Evolutionary conservation across 2,888 invertebrate genomes (phyloP).

Genomic region (Drosophila mulleri): DNA sequence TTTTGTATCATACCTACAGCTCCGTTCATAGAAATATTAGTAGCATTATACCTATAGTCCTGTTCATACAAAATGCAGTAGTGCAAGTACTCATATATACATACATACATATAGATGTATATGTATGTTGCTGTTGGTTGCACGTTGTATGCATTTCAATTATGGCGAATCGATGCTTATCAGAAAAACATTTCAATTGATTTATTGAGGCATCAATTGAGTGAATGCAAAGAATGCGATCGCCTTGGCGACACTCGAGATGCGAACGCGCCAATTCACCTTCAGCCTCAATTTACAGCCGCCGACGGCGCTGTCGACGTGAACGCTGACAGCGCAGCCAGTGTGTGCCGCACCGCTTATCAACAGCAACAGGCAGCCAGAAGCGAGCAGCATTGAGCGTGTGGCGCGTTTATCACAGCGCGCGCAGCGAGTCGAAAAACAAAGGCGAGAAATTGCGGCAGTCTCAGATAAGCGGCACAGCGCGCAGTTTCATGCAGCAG

Average conservation of each 20-base stretch:
- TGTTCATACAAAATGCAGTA: background rate
- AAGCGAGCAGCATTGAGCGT: constrained; percentile 7
- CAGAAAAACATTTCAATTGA: constrained; percentile 63
- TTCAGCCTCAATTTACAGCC: constrained; percentile 70
- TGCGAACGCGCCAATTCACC: constrained; percentile 55
- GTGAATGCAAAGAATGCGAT: constrained; percentile 54
- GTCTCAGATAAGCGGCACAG: constrained; percentile 39
- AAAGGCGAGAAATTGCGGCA: constrained; percentile 26
- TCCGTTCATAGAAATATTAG: background rate
- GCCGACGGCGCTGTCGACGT: constrained; percentile 15
- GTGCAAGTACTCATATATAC: background rate
- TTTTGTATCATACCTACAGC: too few relatives aligned
- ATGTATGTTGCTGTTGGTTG: constrained; percentile 12
- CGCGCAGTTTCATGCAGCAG: background rate
- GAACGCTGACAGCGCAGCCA: constrained; percentile 24
- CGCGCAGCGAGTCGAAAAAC: constrained; percentile 22
- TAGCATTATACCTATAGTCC: background rate
- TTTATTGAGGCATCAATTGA: constrained; percentile 73
- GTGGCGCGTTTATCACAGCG: constrained; percentile 42
- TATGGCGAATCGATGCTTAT: constrained; percentile 49
- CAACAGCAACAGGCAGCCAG: constrained; percentile 6
- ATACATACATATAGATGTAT: background rate
- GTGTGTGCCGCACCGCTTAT: constrained; percentile 47
- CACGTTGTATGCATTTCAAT: constrained; percentile 49
- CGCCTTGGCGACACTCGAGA: constrained; percentile 66